Evolutionary conservation across 2,888 invertebrate species (phyloP).

Genomic region (Sarcophaga carnaria): DNA sequence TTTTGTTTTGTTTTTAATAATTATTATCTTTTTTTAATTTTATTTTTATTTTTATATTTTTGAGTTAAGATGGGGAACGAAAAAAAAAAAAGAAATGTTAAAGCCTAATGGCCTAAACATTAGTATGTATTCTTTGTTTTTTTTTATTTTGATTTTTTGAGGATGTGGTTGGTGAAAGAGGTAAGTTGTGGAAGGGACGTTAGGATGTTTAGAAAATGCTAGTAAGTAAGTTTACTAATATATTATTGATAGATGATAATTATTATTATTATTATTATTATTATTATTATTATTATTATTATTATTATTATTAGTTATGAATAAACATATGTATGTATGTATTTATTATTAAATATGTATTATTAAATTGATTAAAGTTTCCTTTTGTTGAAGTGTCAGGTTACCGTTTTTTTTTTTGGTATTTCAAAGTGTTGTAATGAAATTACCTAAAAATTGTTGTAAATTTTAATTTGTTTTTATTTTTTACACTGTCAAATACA

Average conservation of each 20-base stretch:
- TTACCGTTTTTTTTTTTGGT: slow-evolving; percentile 14
- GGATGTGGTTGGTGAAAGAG: slow-evolving; percentile 22
- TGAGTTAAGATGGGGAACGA: neutral
- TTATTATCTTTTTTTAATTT: slow-evolving; percentile 25
- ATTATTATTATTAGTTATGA: no score
- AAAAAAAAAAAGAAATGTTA: no score
- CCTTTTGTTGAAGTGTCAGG: neutral
- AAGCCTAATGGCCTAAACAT: no score
- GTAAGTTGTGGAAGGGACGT: no score
- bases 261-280: no score
- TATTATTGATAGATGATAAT: no score
- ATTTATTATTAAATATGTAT: slow-evolving; percentile 26
- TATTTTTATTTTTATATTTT: neutral
- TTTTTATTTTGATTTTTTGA: neutral
- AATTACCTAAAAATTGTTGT: slow-evolving; percentile 7
- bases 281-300: no score
- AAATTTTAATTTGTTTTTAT: neutral
- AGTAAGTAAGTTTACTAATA: no score
- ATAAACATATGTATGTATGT: neutral
- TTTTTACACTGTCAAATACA: neutral
- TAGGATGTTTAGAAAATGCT: no score
- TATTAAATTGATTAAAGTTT: neutral
- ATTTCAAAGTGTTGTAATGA: slow-evolving; percentile 45
- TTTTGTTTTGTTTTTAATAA: slow-evolving; percentile 35
- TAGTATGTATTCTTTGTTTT: no score